Conservation (phyloP, 2,113 vertebrate species). For the Prinia subflava region DNA sequence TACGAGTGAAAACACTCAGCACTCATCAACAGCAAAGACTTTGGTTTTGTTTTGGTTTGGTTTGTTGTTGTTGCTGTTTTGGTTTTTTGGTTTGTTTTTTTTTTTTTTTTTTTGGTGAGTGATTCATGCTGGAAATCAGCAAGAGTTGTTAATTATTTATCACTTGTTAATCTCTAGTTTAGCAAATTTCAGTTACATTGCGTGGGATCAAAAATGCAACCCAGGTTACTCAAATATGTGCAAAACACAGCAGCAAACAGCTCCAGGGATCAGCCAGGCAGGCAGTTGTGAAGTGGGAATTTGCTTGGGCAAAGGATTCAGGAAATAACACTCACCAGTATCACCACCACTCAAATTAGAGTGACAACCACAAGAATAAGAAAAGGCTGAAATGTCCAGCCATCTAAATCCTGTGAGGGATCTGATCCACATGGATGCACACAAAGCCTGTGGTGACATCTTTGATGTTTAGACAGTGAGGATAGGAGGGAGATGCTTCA, state of each 20-base stretch:
- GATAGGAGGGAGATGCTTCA: not conserved
- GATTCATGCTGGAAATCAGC: not conserved
- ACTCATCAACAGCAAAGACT: not conserved
- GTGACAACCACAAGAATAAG: not conserved
- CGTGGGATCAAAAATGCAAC: not conserved
- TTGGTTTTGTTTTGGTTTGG: no score
- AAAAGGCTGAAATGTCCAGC: not conserved
- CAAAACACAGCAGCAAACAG: not conserved
- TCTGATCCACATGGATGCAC: not conserved
- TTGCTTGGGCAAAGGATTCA: not conserved
- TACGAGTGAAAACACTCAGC: not conserved
- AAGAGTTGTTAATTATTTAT: conserved; percentile 3
- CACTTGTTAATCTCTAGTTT: not conserved
- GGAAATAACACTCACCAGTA: not conserved
- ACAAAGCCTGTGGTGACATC: not conserved
- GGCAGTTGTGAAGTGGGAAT: not conserved
- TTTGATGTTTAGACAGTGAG: not conserved
- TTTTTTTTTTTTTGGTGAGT: not conserved
- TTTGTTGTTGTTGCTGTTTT: no score
- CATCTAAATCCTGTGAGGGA: not conserved
- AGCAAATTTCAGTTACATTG: not conserved
- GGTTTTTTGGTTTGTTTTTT: not conserved
- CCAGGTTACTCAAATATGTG: not conserved
- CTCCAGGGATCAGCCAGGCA: not conserved
- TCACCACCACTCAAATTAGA: not conserved